Conservation (phyloP, 2,888 invertebrate species). For the Troglohyphantes excavatus region DNA sequence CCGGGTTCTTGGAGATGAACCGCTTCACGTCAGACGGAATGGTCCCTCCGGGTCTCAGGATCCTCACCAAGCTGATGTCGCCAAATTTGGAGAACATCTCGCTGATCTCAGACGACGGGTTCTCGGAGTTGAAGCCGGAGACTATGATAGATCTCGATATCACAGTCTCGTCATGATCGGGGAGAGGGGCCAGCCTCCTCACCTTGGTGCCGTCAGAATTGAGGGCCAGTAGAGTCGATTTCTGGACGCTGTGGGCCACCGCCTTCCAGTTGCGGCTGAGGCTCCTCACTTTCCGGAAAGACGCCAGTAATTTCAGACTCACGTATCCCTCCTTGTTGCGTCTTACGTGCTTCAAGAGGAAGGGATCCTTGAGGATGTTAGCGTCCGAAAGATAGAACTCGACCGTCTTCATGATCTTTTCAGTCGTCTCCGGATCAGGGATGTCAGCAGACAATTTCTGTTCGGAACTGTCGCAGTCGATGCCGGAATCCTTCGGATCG, state of each 20-base stretch:
- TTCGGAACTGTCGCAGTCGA: conserved; percentile 69
- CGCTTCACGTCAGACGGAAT: conserved; percentile 95
- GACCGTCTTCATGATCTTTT: conserved; percentile 92
- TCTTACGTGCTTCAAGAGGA: conserved; percentile 95
- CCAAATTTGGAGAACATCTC: conserved; percentile 94
- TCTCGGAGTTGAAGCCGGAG: conserved; percentile 91
- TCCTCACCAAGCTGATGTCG: conserved; percentile 93
- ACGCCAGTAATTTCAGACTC: conserved; percentile 95
- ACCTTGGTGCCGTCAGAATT: conserved; percentile 96
- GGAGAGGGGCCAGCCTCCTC: conserved; percentile 91
- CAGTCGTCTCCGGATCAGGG: conserved; percentile 90
- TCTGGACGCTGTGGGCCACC: conserved; percentile 91
- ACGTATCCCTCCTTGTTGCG: conserved; percentile 98
- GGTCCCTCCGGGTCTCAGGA: conserved; percentile 93
- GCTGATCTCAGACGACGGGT: conserved; percentile 94
- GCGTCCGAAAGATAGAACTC: conserved; percentile 98
- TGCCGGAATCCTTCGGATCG: conserved; percentile 78
- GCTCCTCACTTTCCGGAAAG: conserved; percentile 96
- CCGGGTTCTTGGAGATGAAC: conserved; percentile 94
- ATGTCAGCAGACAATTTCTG: conserved; percentile 81
- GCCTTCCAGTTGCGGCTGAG: conserved; percentile 96
- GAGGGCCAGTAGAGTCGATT: conserved; percentile 91
- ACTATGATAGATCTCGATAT: conserved; percentile 95
- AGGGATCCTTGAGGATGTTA: conserved; percentile 96
- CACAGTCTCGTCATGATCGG: conserved; percentile 94